Evolutionary conservation across 2,797 vertebrate species (phyloP), one percentile per base, ranked within the genome.

Genomic region (Bovichtus variegatus): DNA sequence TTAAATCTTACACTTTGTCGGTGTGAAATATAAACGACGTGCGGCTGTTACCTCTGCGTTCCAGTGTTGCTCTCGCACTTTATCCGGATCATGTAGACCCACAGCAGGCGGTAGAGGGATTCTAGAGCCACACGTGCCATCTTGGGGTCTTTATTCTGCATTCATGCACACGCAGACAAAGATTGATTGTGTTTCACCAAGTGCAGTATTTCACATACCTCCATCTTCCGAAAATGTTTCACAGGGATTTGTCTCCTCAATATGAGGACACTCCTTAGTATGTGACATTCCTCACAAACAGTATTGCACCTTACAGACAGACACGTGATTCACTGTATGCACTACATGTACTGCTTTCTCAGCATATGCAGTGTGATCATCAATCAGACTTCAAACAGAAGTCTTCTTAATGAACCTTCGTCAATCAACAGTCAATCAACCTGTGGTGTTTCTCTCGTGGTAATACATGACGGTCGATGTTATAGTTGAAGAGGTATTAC

Each of bases 21-120:
- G 27, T 19, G 2, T 51, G 43, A 54, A 53, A 21, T 6, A 25
- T 6, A 55, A 66, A 13, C 21, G 31, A 9, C 1, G 31, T 12
- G 16, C 25, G 13, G 6, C 34, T 41, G 11, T 92, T 94, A 99
- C 98, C 98, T 99, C 88, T 99, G 98, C 60, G 98, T 99, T 83
- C 96, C 97, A 12, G 98, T 99, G 94, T 99, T 99, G 94, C 98
- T 99, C 94, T 99, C 98, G 90, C 98, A 99, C 95, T 99, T 99
- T 91, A 99, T 99, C 84, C 98, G 95, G 88, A 99, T 99, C 97
- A 99, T 99, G 93, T 99, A 99, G 90, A 99, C 98, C 98, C 98
- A 99, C 19, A 99, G 96, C 78, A 99, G 94, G 84, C 98, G 96
- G 91, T 99, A 99, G 15, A 99, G 95, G 8, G 98, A 99, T 92